Percentiles rank a stretch among this genome's conserved stretches.
phyloP scores from a whole-genome alignment of 2,113 vertebrate species.

The Aptenodytes forsteri region DNA sequence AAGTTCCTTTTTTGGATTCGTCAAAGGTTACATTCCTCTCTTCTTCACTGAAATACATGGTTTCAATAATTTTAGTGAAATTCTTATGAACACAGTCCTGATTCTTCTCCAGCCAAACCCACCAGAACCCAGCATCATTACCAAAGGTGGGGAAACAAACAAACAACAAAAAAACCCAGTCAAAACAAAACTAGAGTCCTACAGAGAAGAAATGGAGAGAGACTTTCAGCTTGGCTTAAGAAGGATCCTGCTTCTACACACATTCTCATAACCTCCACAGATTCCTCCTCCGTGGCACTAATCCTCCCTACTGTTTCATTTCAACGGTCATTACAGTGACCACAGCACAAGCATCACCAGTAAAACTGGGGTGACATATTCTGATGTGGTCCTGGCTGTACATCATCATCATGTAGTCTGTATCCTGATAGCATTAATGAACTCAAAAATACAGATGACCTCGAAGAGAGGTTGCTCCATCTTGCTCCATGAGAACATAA shows the following conservation, averaged over 20 bases:
- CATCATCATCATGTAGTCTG: not conserved
- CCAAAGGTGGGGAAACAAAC: not conserved
- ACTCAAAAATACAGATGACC: not conserved
- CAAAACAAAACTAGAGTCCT: not conserved
- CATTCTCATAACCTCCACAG: not conserved
- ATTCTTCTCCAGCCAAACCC: not conserved
- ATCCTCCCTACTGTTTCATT: not conserved
- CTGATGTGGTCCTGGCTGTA: not conserved
- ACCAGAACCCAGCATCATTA: not conserved
- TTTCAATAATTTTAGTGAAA: not conserved
- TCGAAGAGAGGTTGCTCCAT: not conserved
- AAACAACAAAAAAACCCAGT: not conserved
- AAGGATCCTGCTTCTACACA: not conserved
- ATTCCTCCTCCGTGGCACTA: not conserved
- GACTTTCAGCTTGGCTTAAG: not conserved
- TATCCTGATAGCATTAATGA: rapidly evolving
- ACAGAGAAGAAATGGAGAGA: not conserved
- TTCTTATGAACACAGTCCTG: not conserved
- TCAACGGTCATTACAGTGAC: not conserved
- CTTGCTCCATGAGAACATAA: not conserved
- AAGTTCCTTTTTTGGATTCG: not conserved
- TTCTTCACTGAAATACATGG: not conserved
- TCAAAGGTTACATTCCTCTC: not conserved
- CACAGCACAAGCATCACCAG: not conserved
- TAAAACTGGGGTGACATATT: not conserved